These are phyloP conservation scores for Emberiza fucata DNA, from an alignment of 2,113 vertebrate species.

Conservation along the genomic window DNA sequence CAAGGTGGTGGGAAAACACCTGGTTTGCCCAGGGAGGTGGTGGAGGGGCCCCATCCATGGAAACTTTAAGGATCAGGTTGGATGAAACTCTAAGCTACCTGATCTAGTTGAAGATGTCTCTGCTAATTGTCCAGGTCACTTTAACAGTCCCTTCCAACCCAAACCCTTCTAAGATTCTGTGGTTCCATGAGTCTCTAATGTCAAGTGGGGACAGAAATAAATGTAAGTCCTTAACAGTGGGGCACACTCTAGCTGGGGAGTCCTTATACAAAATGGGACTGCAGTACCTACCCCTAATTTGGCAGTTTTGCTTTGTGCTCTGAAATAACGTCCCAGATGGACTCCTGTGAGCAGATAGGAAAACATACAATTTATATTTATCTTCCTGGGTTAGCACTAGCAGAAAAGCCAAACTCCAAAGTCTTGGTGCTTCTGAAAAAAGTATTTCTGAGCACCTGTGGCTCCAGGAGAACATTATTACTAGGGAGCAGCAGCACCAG, in stretches of 20 bases:
- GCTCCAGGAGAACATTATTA: background rate
- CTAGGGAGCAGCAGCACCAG: background rate
- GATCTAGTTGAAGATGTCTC: background rate
- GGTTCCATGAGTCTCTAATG: background rate
- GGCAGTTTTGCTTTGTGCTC: background rate
- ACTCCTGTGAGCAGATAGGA: background rate
- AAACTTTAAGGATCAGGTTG: background rate
- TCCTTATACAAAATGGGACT: background rate
- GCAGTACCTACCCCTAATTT: background rate
- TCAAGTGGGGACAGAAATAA: background rate
- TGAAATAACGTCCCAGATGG: background rate
- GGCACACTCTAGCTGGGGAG: rapidly evolving
- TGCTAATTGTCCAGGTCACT: background rate
- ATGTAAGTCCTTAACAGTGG: background rate
- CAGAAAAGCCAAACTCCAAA: background rate
- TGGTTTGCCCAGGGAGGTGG: background rate
- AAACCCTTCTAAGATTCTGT: background rate
- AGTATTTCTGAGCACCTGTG: background rate
- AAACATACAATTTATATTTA: background rate
- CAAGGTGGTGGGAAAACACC: background rate
- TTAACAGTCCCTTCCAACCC: background rate
- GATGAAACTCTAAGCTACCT: background rate
- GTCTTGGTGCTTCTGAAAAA: background rate
- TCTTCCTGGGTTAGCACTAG: background rate
- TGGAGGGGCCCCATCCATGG: background rate